Base-by-base conservation (phyloP, 2,888 invertebrate species). In the Cheilosia pagana region DNA sequence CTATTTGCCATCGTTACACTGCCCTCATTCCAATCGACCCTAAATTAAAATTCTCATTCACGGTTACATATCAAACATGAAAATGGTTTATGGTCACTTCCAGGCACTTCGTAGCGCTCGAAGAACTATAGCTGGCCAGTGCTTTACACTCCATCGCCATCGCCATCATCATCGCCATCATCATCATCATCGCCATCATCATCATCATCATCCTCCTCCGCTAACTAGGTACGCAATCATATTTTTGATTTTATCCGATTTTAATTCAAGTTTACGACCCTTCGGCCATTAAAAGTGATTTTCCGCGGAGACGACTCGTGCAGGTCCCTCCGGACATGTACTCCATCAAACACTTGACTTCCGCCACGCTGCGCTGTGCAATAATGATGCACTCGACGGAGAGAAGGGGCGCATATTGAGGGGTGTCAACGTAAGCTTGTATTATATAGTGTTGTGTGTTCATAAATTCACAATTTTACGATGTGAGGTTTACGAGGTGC, bases 391-490 rank as follows among this genome's bases (percentile, higher is more conserved):
- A 83, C 74, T 75, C 39, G 62, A 28, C 41, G 23, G 60, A 2
- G 48, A 28, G 41, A 19, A 53, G 48, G 45, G 31, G 28, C 8
- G 48, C 16, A 16, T 8, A 14, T 19, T 23, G 21, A 35, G 52
- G 57, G 10, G 19, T 53, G 14, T 31, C 45, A 12, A 43, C 19
- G 23, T 23, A 10, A 43, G 35, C 43, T 12, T 35, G 12, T 35
- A 4, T 35, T 25, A 1, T 12, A 12, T 35, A 12, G 10, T 12
- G 23, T 16, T 52, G 43, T 59, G 53, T 50, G 74, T 83, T 83
- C 74, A 83, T 83, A 83, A 83, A 83, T 83, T 75, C 74, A 74
- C 68, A 83, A 74, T 83, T 83, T 83, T 83, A 83, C 78, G 83
- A 83, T 59, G 70, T 65, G 78, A 83, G 70, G 82, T 83, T 83